Evolutionary conservation across 2,888 invertebrate species (phyloP), one percentile per base, ranked within the genome.

Genomic region (Lumbricus terrestris): DNA sequence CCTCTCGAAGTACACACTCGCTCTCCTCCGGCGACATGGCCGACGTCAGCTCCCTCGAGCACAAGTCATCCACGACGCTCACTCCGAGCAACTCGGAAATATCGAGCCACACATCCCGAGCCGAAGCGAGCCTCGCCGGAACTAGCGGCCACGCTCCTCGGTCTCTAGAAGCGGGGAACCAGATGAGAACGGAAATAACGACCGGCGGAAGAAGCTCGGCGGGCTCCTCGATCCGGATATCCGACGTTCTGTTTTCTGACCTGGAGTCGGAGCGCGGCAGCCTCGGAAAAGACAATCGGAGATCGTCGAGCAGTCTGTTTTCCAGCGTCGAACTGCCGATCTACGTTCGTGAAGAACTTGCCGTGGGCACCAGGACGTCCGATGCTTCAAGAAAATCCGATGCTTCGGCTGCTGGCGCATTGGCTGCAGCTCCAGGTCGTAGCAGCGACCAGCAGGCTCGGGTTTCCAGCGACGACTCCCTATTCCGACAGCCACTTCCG

Each of bases 401-500:
- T 34, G 18, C 0, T 33, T 5, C 29, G 5, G 88, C 20, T 35
- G n/a, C 13, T 8, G 69, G n/a, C 11, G 29, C 82, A 33, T 47
- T 69, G 0, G 69, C n/a, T 15, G n/a, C 89, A 33, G n/a, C n/a
- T n/a, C n/a, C n/a, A 11, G 18, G 33, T 33, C 16, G n/a, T 11
- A 40, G 40, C 20, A 88, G 88, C 35, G 40, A 33, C 23, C 37
- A 0, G 47, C 47, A 33, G 11, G 38, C 18, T 88, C 40, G 88
- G 37, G 37, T 42, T 82, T 83, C 90, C 15, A 40, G 82, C 23
- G 82, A 83, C 11, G 90, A 90, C n/a, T 34, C 38, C 37, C n/a
- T 90, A 0, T 90, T 90, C 38, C 90, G 89, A 20, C 90, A 90
- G 83, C 90, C 90, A 37, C 42, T 90, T 82, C 90, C 90, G 15